Conservation (phyloP, 2,113 vertebrate genomes). For the Accipiter virgatus region DNA sequence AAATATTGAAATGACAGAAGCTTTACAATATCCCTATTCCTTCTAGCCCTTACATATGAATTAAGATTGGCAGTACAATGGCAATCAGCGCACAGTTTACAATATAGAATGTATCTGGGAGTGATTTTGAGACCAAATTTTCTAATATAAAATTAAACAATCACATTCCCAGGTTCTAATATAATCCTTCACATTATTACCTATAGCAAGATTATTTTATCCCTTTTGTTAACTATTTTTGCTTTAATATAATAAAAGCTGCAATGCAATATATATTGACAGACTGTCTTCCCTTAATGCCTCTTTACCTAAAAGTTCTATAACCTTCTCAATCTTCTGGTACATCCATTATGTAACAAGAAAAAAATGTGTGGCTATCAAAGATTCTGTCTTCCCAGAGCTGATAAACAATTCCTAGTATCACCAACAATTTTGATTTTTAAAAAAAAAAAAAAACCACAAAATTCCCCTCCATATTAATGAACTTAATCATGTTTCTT, state of each 20-base stretch:
- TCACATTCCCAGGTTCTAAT: neutral
- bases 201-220: neutral
- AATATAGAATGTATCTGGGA: neutral
- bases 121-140: neutral
- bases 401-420: neutral
- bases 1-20: neutral
- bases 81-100: neutral
- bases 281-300: neutral
- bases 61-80: neutral
- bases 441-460: too few species aligned
- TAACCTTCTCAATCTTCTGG: neutral
- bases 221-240: neutral
- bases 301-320: neutral
- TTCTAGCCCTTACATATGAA: neutral
- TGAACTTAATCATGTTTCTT: neutral
- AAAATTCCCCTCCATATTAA: neutral
- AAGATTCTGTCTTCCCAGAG: neutral
- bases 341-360: neutral
- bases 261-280: neutral
- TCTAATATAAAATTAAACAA: neutral
- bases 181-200: neutral
- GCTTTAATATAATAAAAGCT: neutral
- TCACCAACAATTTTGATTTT: neutral
- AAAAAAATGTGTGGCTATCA: neutral
- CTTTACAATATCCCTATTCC: neutral